Evolutionary conservation across 2,797 vertebrate species (phyloP), one percentile per base, ranked within the genome.

Genomic region (Calcarius lapponicus): DNA sequence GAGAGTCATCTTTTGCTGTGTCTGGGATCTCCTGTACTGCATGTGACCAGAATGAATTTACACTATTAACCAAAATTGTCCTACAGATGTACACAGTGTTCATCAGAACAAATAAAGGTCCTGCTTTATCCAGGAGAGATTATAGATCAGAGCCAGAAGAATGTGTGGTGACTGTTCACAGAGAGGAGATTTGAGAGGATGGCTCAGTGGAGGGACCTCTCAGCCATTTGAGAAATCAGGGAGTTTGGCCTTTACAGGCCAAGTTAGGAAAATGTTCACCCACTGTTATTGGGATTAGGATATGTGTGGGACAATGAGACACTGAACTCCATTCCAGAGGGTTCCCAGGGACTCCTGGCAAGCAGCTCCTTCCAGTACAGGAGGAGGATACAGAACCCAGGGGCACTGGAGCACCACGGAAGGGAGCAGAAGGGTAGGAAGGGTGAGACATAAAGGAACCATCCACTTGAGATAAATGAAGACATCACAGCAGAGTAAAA

Each of bases 401-500:
- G 76, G 50, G 65, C 50, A 71, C 72, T 51, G 17, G 64, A 85
- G 72, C 22, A 57, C 51, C 60, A 36, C 1, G 3, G 82, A 92
- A 89, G 21, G 43, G 65, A 95, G 84, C 69, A 78, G 72, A 82
- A 90, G 75, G 58, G 84, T 91, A n/a, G 85, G 66, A 95, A 91
- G 93, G 80, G 76, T 78, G 73, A 94, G 73, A 34, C 76, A 79
- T 48, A 91, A 92, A 95, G 82, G 69, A 95, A 81, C 80, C 73
- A 79, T 79, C 73, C 82, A 86, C 74, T 92, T 66, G 85, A 90
- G 93, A 92, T 90, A 95, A 97, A 97, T 97, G 89, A 97, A 97
- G 95, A 96, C 92, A 96, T 97, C 96, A 96, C 85, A 86, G 87
- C 76, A 75, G 85, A 91, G 69, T 92, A 94, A 91, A 95, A 96